Percentiles rank a stretch among this genome's conserved stretches.
These are phyloP conservation scores for Centropristis striata DNA, from an alignment of 2,113 vertebrate species.

Conservation along the genomic window DNA sequence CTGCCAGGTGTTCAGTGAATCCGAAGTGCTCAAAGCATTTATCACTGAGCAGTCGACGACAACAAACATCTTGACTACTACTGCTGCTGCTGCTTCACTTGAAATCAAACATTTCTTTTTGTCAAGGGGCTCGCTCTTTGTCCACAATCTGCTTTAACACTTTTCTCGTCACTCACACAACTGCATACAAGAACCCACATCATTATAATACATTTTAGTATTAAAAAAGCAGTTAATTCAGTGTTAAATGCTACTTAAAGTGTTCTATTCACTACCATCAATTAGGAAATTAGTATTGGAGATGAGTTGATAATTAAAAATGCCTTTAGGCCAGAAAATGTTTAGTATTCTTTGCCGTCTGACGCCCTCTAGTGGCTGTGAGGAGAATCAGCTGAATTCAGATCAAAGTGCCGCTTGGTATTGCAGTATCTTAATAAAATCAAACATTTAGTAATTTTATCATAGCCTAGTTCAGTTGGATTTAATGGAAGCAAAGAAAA, in stretches of 20 bases:
- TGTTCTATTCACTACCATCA: not conserved
- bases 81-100: conserved; percentile 72
- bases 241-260: conserved; percentile 6
- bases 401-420: not conserved
- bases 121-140: not conserved
- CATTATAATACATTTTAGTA: not conserved
- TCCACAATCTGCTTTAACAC: not conserved
- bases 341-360: not conserved
- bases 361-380: conserved; percentile 48
- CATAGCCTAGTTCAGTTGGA: conserved; percentile 14
- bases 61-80: conserved; percentile 77
- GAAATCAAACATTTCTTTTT: conserved; percentile 55
- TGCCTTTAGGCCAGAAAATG: not conserved
- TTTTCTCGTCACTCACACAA: not conserved
- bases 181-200: not conserved
- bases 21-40: conserved; percentile 57
- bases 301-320: not conserved
- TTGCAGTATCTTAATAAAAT: conserved; percentile 1
- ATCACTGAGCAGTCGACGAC: conserved; percentile 50
- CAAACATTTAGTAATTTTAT: conserved; percentile 8
- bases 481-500: not conserved
- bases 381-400: conserved; percentile 9
- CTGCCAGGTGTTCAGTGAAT: conserved; percentile 47
- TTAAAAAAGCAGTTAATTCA: conserved; percentile 8
- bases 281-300: not conserved